A percentile compares a stretch with the other conserved stretches of the same genome.
phyloP scores from a whole-genome alignment of 2,113 vertebrate genomes.

The Argyrosomus japonicus region DNA sequence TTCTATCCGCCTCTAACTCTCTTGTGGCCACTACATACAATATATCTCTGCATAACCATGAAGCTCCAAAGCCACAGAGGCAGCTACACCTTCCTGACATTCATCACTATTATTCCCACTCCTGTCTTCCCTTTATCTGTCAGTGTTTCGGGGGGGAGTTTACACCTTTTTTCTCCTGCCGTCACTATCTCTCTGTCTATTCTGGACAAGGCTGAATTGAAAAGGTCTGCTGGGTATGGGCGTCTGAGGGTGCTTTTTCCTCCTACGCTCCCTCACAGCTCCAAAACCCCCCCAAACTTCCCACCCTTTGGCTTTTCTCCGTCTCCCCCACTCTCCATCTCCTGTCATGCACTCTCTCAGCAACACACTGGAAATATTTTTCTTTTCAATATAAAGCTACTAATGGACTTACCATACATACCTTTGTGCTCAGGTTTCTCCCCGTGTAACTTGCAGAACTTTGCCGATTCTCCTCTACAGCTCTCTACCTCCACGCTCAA shows the following conservation, averaged over 20 bases:
- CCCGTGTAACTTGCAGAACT: neutral
- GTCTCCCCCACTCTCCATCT: neutral
- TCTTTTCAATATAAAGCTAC: slow-evolving; percentile 7
- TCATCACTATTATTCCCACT: slow-evolving; percentile 74
- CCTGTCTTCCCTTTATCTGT: slow-evolving; percentile 64
- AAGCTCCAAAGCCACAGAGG: slow-evolving; percentile 43
- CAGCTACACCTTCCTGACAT: slow-evolving; percentile 68
- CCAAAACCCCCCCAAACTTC: neutral
- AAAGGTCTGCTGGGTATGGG: slow-evolving; percentile 56
- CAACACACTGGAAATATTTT: neutral
- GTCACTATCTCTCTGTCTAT: slow-evolving; percentile 51
- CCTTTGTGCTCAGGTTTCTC: slow-evolving; percentile 3
- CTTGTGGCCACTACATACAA: slow-evolving; percentile 35
- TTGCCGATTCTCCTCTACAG: neutral
- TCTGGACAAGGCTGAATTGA: slow-evolving; percentile 59
- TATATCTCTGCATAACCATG: slow-evolving; percentile 53
- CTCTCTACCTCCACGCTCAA: neutral
- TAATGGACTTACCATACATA: slow-evolving; percentile 12
- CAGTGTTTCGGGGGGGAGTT: slow-evolving; percentile 59
- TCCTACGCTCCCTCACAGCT: slow-evolving; percentile 6
- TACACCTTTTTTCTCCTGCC: slow-evolving; percentile 38
- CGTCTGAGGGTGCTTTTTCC: slow-evolving; percentile 20
- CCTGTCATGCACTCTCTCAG: neutral
- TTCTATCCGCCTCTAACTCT: neutral
- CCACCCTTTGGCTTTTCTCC: slow-evolving; percentile 14